Conservation (phyloP, 2,888 invertebrate genomes). For the Eubasilissa splendida region DNA sequence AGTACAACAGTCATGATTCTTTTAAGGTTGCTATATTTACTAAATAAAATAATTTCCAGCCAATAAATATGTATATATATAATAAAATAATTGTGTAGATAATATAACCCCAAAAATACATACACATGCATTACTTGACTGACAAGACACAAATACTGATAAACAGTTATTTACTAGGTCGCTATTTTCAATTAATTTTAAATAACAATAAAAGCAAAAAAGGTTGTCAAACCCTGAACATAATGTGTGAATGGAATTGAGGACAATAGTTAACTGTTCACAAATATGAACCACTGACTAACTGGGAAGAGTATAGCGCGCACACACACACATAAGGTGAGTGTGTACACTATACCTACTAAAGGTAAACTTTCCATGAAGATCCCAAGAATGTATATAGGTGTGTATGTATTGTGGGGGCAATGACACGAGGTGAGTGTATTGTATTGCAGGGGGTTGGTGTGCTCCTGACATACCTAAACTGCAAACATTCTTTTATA, state of each 20-base stretch:
- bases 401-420: constrained; percentile 43
- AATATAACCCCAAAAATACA: too few relatives aligned
- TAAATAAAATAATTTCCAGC: too few relatives aligned
- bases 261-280: constrained; percentile 34
- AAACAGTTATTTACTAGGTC: too few relatives aligned
- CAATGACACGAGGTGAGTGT: constrained; percentile 45
- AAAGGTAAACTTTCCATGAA: constrained; percentile 44
- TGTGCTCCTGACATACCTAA: constrained; percentile 60
- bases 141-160: too few relatives aligned
- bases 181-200: too few relatives aligned
- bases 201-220: neutral
- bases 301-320: constrained; percentile 32
- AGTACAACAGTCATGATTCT: too few relatives aligned
- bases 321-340: constrained; percentile 4
- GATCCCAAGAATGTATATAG: constrained; percentile 43
- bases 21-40: too few relatives aligned
- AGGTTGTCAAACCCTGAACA: constrained; percentile 24
- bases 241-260: constrained; percentile 21
- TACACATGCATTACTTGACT: too few relatives aligned
- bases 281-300: constrained; percentile 32
- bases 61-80: too few relatives aligned
- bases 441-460: constrained; percentile 60
- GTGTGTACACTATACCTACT: constrained; percentile 24
- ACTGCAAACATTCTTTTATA: constrained; percentile 59
- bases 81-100: too few relatives aligned